Evolutionary conservation across 2,797 vertebrate species (phyloP).

Genomic region (Eupleurogrammus muticus): DNA sequence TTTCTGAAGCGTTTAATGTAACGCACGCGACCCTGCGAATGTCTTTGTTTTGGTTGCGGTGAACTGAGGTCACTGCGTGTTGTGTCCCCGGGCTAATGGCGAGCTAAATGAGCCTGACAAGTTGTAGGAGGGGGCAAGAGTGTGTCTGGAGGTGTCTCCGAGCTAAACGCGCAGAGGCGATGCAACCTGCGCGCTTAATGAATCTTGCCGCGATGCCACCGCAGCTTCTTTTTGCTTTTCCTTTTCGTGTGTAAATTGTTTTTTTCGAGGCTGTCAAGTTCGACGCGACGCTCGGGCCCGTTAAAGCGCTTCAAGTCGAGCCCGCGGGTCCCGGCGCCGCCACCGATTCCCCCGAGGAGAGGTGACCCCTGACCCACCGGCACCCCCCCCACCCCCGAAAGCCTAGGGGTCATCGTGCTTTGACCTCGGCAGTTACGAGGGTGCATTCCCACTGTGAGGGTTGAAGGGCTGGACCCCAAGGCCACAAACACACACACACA

Average conservation of each 20-base stretch:
- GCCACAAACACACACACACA: slow-evolving; percentile 50
- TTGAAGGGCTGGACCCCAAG: slow-evolving; percentile 48
- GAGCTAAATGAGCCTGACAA: slow-evolving; percentile 52
- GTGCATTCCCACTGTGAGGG: slow-evolving; percentile 69
- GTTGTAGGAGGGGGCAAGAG: slow-evolving; percentile 40
- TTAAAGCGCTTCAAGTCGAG: slow-evolving; percentile 46
- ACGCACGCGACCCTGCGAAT: slow-evolving; percentile 67
- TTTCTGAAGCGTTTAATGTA: slow-evolving; percentile 62
- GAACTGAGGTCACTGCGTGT: slow-evolving; percentile 56
- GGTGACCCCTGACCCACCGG: slow-evolving; percentile 58
- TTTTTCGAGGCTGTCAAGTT: slow-evolving; percentile 59
- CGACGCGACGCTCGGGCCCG: slow-evolving; percentile 46
- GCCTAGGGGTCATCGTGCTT: slow-evolving; percentile 67
- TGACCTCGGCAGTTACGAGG: slow-evolving; percentile 75
- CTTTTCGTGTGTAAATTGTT: slow-evolving; percentile 22
- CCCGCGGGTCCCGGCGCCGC: slow-evolving; percentile 71
- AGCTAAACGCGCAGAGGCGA: slow-evolving; percentile 37
- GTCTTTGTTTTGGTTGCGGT: slow-evolving; percentile 70
- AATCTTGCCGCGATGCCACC: slow-evolving; percentile 42
- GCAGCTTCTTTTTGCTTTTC: slow-evolving; percentile 5
- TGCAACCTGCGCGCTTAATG: slow-evolving; percentile 39
- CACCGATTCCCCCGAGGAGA: slow-evolving; percentile 60
- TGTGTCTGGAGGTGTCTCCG: slow-evolving; percentile 16
- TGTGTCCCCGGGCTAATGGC: slow-evolving; percentile 52
- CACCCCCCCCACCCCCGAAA: slow-evolving; percentile 52